Evolutionary conservation across 2,797 vertebrate species (phyloP), one percentile per base, ranked within the genome.

Genomic region (Limosa lapponica): DNA sequence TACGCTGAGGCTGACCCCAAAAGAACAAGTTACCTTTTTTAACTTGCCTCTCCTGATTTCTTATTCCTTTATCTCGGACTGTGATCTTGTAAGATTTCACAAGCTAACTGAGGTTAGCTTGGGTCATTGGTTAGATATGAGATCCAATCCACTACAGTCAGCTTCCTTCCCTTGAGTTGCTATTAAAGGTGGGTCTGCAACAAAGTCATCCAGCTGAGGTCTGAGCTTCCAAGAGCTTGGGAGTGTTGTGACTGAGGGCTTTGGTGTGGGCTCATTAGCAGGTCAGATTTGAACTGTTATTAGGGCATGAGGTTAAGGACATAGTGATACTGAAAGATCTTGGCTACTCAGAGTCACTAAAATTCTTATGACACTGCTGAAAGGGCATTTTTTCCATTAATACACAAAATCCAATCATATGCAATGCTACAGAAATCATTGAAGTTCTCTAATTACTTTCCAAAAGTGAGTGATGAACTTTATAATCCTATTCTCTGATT

Each of bases 21-120:
- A 87, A 88, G 84, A 90, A 90, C 23, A 70, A 91, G 37, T 7
- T 89, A 27, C 25, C 23, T 66, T 93, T 87, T 62, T 46, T 37
- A 69, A 54, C 32, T 86, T 88, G n/a, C 13, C 37, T 85, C 65
- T 87, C 46, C 27, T 25, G 11, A 44, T 86, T 77, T 65, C 78
- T 89, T 58, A 90, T 83, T 93, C 37, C 43, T 78, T 77, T 64
- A 49, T 75, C 51, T 64, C 4, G 0, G 57, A 44, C 37, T 84
- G 25, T 80, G 70, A 84, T 90, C 73, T 73, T 79, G 25, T 34
- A 82, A 77, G 90, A 82, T 67, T 93, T 87, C 86, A 89, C 41
- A 67, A 87, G 34, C 11, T 92, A 83, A 80, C 55, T 74, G 58
- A 79, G 91, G 90, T 93, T 70, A 94, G n/a, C 28, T 28, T 75